These are phyloP conservation scores for Epirrhoe alternata DNA, from an alignment of 2,888 invertebrate species.

Conservation along the genomic window DNA sequence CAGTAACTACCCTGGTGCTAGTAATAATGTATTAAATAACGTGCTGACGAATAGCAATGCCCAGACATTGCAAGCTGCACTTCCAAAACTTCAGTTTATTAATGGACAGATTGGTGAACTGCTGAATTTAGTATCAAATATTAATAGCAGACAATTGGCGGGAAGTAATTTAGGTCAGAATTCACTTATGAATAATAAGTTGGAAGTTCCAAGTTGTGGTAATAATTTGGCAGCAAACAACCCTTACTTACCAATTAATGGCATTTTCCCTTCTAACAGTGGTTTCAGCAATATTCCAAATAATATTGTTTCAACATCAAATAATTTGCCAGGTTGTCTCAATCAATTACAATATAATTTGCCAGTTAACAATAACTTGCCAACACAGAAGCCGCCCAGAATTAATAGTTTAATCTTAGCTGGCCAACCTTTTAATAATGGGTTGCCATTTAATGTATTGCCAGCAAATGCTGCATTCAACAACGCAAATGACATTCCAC, in stretches of 20 bases:
- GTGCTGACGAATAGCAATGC: slow-evolving; percentile 32
- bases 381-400: slow-evolving; percentile 10
- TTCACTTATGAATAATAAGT: slow-evolving; percentile 1
- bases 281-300: slow-evolving; percentile 12
- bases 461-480: slow-evolving; percentile 9
- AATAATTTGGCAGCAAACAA: slow-evolving; percentile 11
- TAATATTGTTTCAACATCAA: slow-evolving; percentile 10
- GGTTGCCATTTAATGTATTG: slow-evolving; percentile 24
- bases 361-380: slow-evolving; percentile 3
- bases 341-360: not conserved
- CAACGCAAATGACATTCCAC: not conserved
- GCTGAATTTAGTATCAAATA: slow-evolving; percentile 18
- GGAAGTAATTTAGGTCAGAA: slow-evolving; percentile 33
- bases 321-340: slow-evolving; percentile 11
- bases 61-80: slow-evolving; percentile 18
- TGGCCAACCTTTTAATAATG: slow-evolving; percentile 31
- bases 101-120: slow-evolving; percentile 23
- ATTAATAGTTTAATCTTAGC: slow-evolving; percentile 20
- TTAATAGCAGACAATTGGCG: slow-evolving; percentile 30
- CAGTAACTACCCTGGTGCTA: slow-evolving; percentile 36
- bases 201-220: slow-evolving; percentile 9
- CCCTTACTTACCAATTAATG: slow-evolving; percentile 12
- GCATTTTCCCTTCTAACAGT: not conserved
- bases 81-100: slow-evolving; percentile 16
- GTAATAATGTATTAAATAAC: slow-evolving; percentile 30